These are phyloP conservation scores for Luehdorfia chinensis DNA, from an alignment of 1,140 invertebrate genomes.

Conservation along the genomic window DNA sequence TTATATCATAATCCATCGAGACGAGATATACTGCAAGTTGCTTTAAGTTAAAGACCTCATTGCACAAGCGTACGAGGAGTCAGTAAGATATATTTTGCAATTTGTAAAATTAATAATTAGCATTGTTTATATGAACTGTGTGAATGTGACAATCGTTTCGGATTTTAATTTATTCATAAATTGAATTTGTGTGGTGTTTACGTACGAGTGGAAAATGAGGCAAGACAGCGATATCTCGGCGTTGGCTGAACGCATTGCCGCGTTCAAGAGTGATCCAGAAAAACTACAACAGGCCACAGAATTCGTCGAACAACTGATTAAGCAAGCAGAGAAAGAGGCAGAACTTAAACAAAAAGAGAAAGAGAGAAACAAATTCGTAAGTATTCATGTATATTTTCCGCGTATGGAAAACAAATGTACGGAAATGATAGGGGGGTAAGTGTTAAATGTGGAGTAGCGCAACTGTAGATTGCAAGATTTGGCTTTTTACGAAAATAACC, in stretches of 20 bases:
- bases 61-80: not conserved
- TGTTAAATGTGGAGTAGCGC: conserved; percentile 56
- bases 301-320: conserved; percentile 73
- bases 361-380: conserved; percentile 74
- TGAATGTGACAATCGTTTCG: not conserved
- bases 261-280: conserved; percentile 71
- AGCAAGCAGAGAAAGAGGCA: conserved; percentile 70
- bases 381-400: conserved; percentile 72
- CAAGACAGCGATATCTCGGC: conserved; percentile 52
- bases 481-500: conserved; percentile 56
- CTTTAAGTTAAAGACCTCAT: not conserved
- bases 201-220: conserved; percentile 43
- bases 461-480: conserved; percentile 53
- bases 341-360: conserved; percentile 74
- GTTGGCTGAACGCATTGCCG: conserved; percentile 56
- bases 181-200: conserved; percentile 11
- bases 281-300: conserved; percentile 68
- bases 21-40: too few relatives aligned
- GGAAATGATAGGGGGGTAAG: conserved; percentile 71
- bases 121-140: not conserved
- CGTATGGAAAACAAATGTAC: conserved; percentile 52
- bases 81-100: not conserved
- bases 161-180: conserved; percentile 18
- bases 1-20: not conserved
- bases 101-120: not conserved